Evolutionary conservation across 2,888 invertebrate species (phyloP), one percentile per base, ranked within the genome.

Genomic region (Hydrotaea diabolus): DNA sequence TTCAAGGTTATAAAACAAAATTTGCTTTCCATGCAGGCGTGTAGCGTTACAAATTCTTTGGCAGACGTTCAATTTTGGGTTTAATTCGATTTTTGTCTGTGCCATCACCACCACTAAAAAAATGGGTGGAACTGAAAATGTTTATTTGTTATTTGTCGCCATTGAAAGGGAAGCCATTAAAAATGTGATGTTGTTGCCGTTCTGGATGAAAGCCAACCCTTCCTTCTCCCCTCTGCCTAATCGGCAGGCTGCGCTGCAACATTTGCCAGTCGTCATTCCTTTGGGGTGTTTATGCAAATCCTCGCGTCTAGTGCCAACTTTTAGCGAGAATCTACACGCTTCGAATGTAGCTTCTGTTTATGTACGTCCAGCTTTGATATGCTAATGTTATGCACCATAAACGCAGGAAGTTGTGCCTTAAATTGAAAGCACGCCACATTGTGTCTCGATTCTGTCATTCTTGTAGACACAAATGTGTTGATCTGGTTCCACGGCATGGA

Each of bases 1-100:
- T 85, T 79, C 84, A 85, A 85, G 84, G 84, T 79, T 84, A 49
- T 71, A 75, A 46, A 71, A 62, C 72, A 43, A 66, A 59, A 39
- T 43, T 21, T 8, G 0, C 66, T 59, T 80, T 80, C 64, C 75
- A 57, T 53, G 49, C 76, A 69, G 76, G 31, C 75, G 80, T 72
- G 49, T 49, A 69, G 75, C 80, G 74, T 77, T 77, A 80, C 72
- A 83, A 76, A 83, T 83, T 81, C 69, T 7, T 76, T 85, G 85
- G 82, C 85, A 85, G 81, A 82, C 82, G 66, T 73, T 73, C 23
- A 36, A 64, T 57, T 57, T 74, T 17, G 55, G 11, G 15, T 26
- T 55, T 57, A 5, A 36, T 74, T 46, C 46, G 17, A 43, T 55
- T 59, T 31, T 39, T 69, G 19, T 31, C 15, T 55, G n/a, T n/a